Percentiles rank a stretch among this genome's conserved stretches.
Conservation (phyloP, 2,888 invertebrate genomes). For the Dasysyrphus albostriatus region DNA sequence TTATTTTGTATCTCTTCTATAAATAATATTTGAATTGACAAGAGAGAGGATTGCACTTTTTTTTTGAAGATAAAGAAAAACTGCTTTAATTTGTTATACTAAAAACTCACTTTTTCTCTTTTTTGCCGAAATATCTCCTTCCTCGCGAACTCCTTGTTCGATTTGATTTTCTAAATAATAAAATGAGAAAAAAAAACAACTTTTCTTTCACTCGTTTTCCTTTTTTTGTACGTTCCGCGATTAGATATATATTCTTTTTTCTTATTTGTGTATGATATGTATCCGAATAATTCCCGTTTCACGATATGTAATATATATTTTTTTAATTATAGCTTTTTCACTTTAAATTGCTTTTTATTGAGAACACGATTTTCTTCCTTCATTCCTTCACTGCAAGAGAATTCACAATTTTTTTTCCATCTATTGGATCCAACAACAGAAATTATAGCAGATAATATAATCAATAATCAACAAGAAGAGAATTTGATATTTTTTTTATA, state of each 20-base stretch:
- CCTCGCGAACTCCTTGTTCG: conserved; percentile 53
- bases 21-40: conserved; percentile 46
- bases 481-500: conserved; percentile 29
- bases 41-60: conserved; percentile 15
- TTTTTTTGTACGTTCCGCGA: conserved; percentile 65
- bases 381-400: conserved; percentile 52
- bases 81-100: conserved; percentile 1
- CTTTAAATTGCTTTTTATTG: conserved; percentile 62
- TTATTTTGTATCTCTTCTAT: conserved; percentile 48
- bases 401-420: conserved; percentile 34
- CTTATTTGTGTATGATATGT: conserved; percentile 69
- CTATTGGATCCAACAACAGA: conserved; percentile 62
- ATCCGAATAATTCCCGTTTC: conserved; percentile 68
- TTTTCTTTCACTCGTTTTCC: conserved; percentile 59
- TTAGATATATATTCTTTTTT: conserved; percentile 60
- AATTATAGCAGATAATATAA: conserved; percentile 66
- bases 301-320: conserved; percentile 66
- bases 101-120: conserved; percentile 60
- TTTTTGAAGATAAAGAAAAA: conserved; percentile 8
- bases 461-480: conserved; percentile 67
- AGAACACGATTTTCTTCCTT: conserved; percentile 54
- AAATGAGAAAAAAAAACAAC: conserved; percentile 43
- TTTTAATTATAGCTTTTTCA: conserved; percentile 53
- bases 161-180: conserved; percentile 42
- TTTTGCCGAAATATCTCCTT: conserved; percentile 19